Conservation (phyloP, 2,113 vertebrate genomes). For the Smithornis capensis region DNA sequence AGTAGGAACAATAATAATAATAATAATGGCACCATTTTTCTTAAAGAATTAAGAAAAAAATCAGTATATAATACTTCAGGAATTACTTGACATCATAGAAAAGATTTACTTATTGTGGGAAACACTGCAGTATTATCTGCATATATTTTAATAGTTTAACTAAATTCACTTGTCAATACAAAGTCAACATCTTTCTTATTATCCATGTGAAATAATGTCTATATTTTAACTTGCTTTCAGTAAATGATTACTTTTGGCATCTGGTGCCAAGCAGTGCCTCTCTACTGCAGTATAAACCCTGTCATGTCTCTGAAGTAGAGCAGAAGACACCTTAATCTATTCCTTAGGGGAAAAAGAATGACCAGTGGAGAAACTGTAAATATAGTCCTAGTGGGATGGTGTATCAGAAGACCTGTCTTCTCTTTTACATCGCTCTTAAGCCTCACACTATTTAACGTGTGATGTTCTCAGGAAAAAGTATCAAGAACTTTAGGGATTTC, state of each 20-base stretch:
- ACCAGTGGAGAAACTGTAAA: neutral
- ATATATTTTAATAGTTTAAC: neutral
- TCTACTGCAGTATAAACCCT: neutral
- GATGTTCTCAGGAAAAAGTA: neutral
- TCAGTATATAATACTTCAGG: neutral
- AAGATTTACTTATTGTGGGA: neutral
- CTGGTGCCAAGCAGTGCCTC: neutral
- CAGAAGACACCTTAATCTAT: neutral
- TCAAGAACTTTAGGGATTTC: no score
- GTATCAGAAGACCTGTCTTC: neutral
- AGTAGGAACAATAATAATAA: neutral
- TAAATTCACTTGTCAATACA: neutral
- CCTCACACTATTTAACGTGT: neutral
- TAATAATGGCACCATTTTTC: neutral
- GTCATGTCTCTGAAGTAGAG: neutral
- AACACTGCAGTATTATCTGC: neutral
- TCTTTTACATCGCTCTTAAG: neutral
- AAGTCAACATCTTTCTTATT: neutral
- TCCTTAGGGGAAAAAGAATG: neutral
- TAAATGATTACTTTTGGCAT: neutral
- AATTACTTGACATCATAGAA: neutral
- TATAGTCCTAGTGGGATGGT: neutral
- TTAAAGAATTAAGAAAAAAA: neutral
- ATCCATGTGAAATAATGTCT: neutral
- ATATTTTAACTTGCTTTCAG: neutral